Evolutionary conservation across 1,140 invertebrate genomes (phyloP).

Genomic region (Sitobion miscanthi): DNA sequence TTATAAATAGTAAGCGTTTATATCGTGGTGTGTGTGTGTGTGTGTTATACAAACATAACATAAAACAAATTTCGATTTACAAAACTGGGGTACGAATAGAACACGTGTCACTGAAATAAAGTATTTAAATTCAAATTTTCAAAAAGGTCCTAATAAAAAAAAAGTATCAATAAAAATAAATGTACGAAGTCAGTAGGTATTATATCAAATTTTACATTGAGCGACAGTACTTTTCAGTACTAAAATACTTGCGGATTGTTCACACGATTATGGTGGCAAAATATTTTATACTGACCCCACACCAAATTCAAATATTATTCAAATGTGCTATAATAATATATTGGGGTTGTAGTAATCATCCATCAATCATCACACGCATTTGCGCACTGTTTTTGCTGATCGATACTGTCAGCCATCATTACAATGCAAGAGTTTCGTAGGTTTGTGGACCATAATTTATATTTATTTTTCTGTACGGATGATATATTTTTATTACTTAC

Average conservation of each 20-base stretch:
- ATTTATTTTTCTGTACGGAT: neutral
- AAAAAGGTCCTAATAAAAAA: neutral
- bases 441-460: neutral
- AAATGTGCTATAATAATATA: conserved; percentile 2
- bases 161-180: neutral
- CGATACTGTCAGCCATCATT: neutral
- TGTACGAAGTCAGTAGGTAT: neutral
- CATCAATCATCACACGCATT: neutral
- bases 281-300: neutral
- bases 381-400: neutral
- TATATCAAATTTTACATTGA: neutral
- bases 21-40: neutral
- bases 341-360: neutral
- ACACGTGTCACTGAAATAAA: neutral
- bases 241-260: neutral
- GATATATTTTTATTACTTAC: neutral
- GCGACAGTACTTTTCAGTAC: neutral
- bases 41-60: neutral
- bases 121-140: neutral
- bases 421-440: neutral
- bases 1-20: neutral
- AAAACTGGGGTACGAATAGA: neutral
- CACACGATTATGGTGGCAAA: neutral
- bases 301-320: conserved; percentile 4
- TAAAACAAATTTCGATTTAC: neutral